Evolutionary conservation across 2,113 vertebrate species (phyloP).

Genomic region (Pampusana beccarii): DNA sequence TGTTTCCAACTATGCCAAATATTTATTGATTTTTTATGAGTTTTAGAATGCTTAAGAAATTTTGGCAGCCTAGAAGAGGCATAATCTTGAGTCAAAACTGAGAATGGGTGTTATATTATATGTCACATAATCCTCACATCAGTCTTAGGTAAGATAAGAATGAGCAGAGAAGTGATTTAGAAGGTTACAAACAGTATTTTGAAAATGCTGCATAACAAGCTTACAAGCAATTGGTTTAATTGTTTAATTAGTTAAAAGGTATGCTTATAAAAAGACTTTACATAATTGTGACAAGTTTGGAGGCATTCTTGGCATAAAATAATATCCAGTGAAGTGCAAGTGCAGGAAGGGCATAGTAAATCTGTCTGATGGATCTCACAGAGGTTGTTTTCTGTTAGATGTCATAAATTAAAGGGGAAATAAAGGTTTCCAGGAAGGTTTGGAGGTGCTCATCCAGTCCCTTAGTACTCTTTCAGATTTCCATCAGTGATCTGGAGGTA

Average conservation of each 20-base stretch:
- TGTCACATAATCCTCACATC: background rate
- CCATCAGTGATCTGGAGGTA: background rate
- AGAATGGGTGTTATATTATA: background rate
- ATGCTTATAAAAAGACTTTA: background rate
- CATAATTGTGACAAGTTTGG: background rate
- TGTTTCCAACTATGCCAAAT: background rate
- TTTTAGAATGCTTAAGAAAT: background rate
- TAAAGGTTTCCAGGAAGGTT: background rate
- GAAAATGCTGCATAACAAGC: background rate
- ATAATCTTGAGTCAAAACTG: background rate
- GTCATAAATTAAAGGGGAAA: background rate
- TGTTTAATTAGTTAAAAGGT: background rate
- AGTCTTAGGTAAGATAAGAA: background rate
- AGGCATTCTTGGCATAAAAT: background rate
- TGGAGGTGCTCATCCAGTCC: background rate
- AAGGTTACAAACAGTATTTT: background rate
- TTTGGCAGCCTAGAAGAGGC: background rate
- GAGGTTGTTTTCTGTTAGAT: background rate
- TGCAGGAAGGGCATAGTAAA: background rate
- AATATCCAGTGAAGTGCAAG: background rate
- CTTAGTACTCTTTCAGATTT: background rate
- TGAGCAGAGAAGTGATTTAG: background rate
- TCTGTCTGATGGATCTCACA: background rate
- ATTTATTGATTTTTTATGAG: background rate
- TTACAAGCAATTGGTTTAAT: background rate